Conservation (phyloP, 2,888 invertebrate species). For the Adelognathus sp. region DNA sequence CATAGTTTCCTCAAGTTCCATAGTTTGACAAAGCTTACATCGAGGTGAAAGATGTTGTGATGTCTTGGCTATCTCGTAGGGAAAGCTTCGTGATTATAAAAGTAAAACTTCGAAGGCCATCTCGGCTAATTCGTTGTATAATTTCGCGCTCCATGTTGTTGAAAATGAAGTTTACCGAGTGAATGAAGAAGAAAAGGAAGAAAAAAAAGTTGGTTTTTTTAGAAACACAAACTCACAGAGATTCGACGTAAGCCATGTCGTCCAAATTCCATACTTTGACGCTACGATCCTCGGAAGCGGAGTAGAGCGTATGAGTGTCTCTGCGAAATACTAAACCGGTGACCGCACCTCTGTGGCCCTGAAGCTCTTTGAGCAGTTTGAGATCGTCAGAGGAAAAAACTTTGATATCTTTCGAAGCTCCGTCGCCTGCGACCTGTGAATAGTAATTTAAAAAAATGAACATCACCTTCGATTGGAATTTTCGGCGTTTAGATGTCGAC, state of each 20-base stretch:
- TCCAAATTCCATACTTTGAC: constrained; percentile 98
- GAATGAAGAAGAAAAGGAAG: background rate
- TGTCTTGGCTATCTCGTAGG: too few species aligned
- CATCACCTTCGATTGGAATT: too few species aligned
- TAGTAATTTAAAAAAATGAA: constrained; percentile 24
- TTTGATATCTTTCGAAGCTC: constrained; percentile 86
- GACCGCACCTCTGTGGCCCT: constrained; percentile 89
- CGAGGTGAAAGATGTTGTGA: background rate
- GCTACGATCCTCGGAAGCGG: constrained; percentile 89
- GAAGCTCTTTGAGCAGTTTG: constrained; percentile 90
- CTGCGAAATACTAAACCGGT: constrained; percentile 92
- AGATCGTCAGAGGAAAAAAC: constrained; percentile 92
- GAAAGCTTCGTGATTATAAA: background rate
- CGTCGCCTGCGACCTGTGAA: constrained; percentile 86
- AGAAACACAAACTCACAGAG: constrained; percentile 84
- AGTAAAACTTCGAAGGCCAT: too few species aligned
- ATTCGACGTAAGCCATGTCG: constrained; percentile 98
- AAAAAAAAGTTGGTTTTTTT: background rate
- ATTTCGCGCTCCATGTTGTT: too few species aligned
- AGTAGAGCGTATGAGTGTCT: constrained; percentile 92
- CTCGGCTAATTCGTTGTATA: too few species aligned
- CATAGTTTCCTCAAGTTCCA: too few species aligned
- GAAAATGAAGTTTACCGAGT: background rate
- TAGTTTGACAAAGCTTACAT: background rate
- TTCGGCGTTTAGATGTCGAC: too few species aligned